These are phyloP conservation scores for Nomada flava DNA, from an alignment of 2,888 invertebrate species.

Conservation along the genomic window DNA sequence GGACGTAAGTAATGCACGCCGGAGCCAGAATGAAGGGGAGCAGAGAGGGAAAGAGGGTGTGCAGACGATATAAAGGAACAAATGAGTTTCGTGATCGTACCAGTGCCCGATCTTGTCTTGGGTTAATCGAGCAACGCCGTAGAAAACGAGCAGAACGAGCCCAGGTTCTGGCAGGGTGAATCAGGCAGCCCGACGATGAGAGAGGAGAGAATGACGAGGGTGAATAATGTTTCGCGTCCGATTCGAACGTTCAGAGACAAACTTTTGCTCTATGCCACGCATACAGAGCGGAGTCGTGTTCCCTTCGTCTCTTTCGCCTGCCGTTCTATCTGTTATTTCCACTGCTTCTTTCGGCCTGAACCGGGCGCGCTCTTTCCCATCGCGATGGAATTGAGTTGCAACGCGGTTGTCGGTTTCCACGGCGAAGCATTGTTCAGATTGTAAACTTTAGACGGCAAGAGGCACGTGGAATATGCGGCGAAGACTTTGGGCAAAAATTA, in stretches of 20 bases:
- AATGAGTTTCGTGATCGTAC: constrained; percentile 76
- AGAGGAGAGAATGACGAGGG: constrained; percentile 57
- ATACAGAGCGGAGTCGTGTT: neutral
- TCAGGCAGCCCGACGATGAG: constrained; percentile 29
- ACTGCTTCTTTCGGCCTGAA: neutral
- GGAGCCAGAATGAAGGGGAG: neutral
- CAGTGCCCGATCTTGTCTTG: constrained; percentile 73
- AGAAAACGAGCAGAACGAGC: constrained; percentile 63
- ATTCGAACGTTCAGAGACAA: constrained; percentile 46
- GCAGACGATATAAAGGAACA: constrained; percentile 73
- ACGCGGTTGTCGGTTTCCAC: neutral
- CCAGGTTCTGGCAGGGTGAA: constrained; percentile 48
- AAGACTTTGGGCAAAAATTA: constrained; percentile 1
- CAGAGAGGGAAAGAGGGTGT: constrained; percentile 23
- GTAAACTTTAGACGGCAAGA: constrained; percentile 12
- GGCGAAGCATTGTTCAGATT: constrained; percentile 38
- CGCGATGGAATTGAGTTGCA: constrained; percentile 50
- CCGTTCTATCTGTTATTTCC: neutral
- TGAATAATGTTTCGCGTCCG: constrained; percentile 57
- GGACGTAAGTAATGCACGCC: constrained; percentile 66
- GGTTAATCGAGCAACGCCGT: constrained; percentile 73
- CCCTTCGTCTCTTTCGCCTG: neutral
- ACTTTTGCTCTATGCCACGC: constrained; percentile 45
- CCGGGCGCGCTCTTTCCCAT: constrained; percentile 22
- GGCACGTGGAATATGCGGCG: constrained; percentile 35